A percentile compares a stretch with the other conserved stretches of the same genome.
phyloP scores from a whole-genome alignment of 2,797 vertebrate species.

The Hypotaenidia okinawae region DNA sequence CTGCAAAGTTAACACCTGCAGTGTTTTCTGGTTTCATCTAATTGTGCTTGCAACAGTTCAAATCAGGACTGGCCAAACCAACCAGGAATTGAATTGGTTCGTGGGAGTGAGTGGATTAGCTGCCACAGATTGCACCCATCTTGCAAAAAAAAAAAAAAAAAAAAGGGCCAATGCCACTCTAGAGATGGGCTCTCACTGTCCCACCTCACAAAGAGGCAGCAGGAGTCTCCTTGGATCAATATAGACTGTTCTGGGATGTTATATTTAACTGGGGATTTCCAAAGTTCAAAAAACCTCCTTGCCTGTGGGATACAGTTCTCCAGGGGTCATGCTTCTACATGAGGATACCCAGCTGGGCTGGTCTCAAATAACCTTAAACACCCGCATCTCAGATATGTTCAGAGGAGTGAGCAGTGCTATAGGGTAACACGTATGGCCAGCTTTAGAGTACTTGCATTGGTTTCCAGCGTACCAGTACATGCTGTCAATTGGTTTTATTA shows the following conservation, averaged over 20 bases:
- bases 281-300: not conserved
- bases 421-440: not conserved
- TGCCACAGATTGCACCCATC: not conserved
- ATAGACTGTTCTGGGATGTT: too few species aligned
- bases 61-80: slow-evolving; percentile 6
- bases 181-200: not conserved
- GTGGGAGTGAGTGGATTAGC: not conserved
- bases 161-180: not conserved
- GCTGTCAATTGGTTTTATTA: not conserved
- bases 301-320: accelerated
- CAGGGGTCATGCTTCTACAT: not conserved
- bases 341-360: not conserved
- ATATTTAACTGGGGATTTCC: not conserved
- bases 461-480: not conserved
- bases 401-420: not conserved
- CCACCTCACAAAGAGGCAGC: not conserved
- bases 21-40: slow-evolving; percentile 71
- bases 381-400: not conserved
- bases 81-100: not conserved
- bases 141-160: not conserved
- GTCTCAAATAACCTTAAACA: not conserved
- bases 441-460: too few species aligned
- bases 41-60: slow-evolving; percentile 42
- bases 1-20: slow-evolving; percentile 71
- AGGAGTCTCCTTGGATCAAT: not conserved